phyloP scores from a whole-genome alignment of 1,140 invertebrate genomes.

The Anagrus nilaparvatae region DNA sequence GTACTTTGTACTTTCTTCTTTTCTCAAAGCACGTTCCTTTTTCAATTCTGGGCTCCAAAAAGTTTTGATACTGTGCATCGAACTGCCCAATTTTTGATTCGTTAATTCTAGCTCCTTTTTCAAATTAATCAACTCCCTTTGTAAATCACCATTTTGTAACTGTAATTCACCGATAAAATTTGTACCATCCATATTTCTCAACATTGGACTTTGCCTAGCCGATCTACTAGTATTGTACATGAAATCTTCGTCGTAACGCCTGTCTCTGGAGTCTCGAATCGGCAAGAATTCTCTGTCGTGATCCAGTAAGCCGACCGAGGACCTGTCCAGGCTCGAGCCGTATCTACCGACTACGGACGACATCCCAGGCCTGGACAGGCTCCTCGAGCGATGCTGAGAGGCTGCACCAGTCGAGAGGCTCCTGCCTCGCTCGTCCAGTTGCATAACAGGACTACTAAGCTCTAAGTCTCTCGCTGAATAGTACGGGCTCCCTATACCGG shows the following conservation, averaged over 20 bases:
- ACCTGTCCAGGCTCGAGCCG: slow-evolving; percentile 67
- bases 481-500: slow-evolving; percentile 52
- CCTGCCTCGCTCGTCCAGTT: slow-evolving; percentile 53
- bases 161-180: slow-evolving; percentile 85
- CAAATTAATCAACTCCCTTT: slow-evolving; percentile 89
- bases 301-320: slow-evolving; percentile 46
- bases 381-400: slow-evolving; percentile 50
- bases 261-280: slow-evolving; percentile 59
- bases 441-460: slow-evolving; percentile 55
- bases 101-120: slow-evolving; percentile 95
- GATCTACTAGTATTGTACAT: slow-evolving; percentile 42
- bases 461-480: slow-evolving; percentile 58
- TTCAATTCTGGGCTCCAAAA: slow-evolving; percentile 99
- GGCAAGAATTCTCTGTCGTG: slow-evolving; percentile 73
- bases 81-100: slow-evolving; percentile 95
- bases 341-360: slow-evolving; percentile 51
- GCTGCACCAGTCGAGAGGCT: slow-evolving; percentile 48
- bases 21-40: slow-evolving; percentile 89
- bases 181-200: slow-evolving; percentile 36
- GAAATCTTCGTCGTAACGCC: slow-evolving; percentile 64
- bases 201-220: slow-evolving; percentile 58
- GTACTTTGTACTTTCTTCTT: slow-evolving; percentile 97
- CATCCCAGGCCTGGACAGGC: slow-evolving; percentile 48
- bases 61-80: slow-evolving; percentile 99
- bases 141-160: slow-evolving; percentile 88